phyloP scores from a whole-genome alignment of 2,888 invertebrate genomes.

The Acrobasis suavella region DNA sequence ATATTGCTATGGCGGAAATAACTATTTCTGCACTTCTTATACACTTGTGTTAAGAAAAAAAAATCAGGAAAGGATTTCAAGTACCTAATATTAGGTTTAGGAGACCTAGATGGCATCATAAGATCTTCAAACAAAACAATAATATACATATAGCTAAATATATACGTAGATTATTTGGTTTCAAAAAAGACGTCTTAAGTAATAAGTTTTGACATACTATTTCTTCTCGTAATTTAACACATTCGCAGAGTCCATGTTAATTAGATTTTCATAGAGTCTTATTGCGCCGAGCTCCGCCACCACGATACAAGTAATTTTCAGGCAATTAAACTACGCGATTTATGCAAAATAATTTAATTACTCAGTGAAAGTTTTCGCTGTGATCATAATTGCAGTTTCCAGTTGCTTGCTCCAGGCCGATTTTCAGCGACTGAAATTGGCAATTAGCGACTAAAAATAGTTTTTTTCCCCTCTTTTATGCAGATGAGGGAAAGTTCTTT shows the following conservation, averaged over 20 bases:
- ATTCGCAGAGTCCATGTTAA: neutral
- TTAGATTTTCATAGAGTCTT: conserved; percentile 1
- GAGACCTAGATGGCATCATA: too few relatives aligned
- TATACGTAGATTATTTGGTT: neutral
- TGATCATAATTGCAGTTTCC: conserved; percentile 49
- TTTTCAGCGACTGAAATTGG: conserved; percentile 47
- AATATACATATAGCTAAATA: too few relatives aligned
- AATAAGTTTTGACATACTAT: neutral
- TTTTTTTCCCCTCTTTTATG: conserved; percentile 37
- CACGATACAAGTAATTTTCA: conserved; percentile 23
- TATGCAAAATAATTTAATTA: conserved; percentile 32
- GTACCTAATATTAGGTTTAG: too few relatives aligned
- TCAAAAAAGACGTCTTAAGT: neutral
- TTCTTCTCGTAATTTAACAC: neutral
- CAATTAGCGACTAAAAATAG: conserved; percentile 48
- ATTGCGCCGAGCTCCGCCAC: neutral
- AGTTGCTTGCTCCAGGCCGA: conserved; percentile 39
- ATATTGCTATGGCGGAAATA: too few relatives aligned
- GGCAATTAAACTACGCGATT: conserved; percentile 23
- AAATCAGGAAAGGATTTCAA: too few relatives aligned
- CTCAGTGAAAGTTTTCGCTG: conserved; percentile 29
- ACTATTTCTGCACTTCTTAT: too few relatives aligned
- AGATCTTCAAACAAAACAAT: too few relatives aligned
- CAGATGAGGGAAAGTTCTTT: conserved; percentile 29
- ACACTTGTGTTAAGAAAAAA: too few relatives aligned